Base-by-base conservation (phyloP, 2,888 invertebrate species). In the Clunio marinus region DNA sequence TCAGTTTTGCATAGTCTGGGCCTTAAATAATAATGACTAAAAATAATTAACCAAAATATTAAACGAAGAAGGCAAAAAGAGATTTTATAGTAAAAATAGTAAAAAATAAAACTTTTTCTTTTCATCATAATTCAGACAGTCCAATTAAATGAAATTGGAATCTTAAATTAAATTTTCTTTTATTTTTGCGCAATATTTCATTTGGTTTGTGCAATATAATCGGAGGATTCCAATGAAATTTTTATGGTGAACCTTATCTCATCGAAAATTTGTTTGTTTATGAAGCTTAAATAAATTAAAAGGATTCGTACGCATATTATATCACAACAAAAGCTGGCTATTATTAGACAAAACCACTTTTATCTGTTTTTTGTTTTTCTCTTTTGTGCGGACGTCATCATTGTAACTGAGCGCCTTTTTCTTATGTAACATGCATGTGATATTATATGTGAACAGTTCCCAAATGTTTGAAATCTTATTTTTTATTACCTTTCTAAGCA, bases 1-100 rank as follows among this genome's bases (percentile, higher is more conserved):
- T 51, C 35, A 32, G 51, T 22, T n/a, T n/a, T 45, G 45, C 17
- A 45, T 45, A 45, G 4, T 45, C 57, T 7, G 32, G 17, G 20
- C 20, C 59, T 55, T 66, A 66, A 46, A 46, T 17, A 55, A 66
- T 66, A 66, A 66, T 66, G 66, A 66, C 66, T 66, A 66, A 66
- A 66, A 66, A 66, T 66, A 66, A 66, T 66, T 66, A 66, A 66
- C 66, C 66, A 46, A 46, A 65, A 35, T 65, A n/a, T n/a, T 41
- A 59, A 65, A 51, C 51, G 51, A 57, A 51, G 15, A 51, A 51
- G 5, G 2, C 51, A 17, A 51, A 4, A 57, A 57, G 27, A 57
- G 57, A 57, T 57, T 24, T 57, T 24, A 57, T 25, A 25, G n/a
- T 27, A 57, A 57, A 57, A 57, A 51, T 51, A 51, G n/a, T 45